phyloP scores from a whole-genome alignment of 2,797 vertebrate genomes.

The Astyanax mexicanus region DNA sequence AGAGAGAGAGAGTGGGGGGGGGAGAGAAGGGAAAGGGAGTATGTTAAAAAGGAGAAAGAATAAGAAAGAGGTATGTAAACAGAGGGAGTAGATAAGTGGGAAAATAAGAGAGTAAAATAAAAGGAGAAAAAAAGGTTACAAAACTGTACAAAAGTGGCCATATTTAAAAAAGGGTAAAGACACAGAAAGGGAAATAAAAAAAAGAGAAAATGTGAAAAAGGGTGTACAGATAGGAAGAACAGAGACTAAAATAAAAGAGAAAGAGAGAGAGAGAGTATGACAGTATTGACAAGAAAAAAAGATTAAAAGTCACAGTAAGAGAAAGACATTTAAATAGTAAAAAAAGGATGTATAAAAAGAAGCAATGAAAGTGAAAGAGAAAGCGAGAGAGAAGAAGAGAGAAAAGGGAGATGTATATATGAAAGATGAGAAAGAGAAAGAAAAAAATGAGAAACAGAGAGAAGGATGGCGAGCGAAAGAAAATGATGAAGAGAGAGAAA shows the following conservation, averaged over 20 bases:
- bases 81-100: neutral
- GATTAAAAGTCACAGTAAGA: too few species aligned
- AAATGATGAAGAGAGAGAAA: neutral
- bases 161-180: neutral
- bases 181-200: neutral
- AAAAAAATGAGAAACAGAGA: too few species aligned
- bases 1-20: neutral
- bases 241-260: too few species aligned
- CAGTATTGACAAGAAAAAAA: too few species aligned
- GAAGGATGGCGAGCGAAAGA: too few species aligned
- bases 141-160: too few species aligned
- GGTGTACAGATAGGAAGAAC: too few species aligned
- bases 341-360: too few species aligned
- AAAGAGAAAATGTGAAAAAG: neutral
- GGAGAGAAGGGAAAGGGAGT: neutral
- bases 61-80: neutral
- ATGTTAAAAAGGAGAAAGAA: neutral
- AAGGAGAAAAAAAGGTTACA: neutral
- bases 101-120: neutral
- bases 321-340: too few species aligned
- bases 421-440: neutral
- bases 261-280: too few species aligned
- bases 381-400: neutral
- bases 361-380: too few species aligned
- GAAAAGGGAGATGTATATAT: neutral